Evolutionary conservation across 2,113 vertebrate species (phyloP), one percentile per base, ranked within the genome.

Genomic region (Vidua chalybeata): DNA sequence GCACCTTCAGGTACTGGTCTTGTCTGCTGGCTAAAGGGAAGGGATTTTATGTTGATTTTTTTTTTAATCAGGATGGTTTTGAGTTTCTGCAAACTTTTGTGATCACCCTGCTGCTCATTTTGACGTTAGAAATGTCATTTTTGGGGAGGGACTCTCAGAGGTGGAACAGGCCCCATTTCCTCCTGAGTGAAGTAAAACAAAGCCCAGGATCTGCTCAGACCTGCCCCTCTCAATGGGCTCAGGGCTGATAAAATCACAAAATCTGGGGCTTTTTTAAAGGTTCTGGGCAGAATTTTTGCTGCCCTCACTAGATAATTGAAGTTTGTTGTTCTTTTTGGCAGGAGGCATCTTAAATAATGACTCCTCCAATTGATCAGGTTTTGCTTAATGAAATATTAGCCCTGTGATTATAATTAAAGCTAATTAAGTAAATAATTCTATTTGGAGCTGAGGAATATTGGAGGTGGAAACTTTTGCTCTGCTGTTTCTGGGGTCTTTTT

Each of bases 31-130:
- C 55, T 58, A 31, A 26, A 73, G 54, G 8, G 6, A 56, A 45
- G 4, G 9, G 13, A 2, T 67, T 68, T 76, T 7, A 3, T 26
- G 11, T 45, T 22, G 27, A 0, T 24, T 66, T 59, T 26, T 51
- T 15, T 11, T 4, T 2, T 4, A 54, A 61, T 22, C 30, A 5
- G 13, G 23, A 4, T 39, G 20, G 4, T 0, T 76, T 73, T 41
- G 10, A 23, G 16, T 64, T 91, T 91, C 55, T 3, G 1, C 37
- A 26, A 27, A 58, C 66, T 86, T 52, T 4, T 24, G 24, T 1
- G 4, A 5, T 59, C 30, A 5, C 20, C 6, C 15, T 45, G 15
- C 2, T 61, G 37, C 37, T 90, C 2, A 0, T n/a, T 80, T 68
- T 75, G 55, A 3, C 0, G 31, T 37, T 4, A 31, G 20, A 78